Evolutionary conservation across 2,797 vertebrate genomes (phyloP).

Genomic region (Muscicapa comitata): DNA sequence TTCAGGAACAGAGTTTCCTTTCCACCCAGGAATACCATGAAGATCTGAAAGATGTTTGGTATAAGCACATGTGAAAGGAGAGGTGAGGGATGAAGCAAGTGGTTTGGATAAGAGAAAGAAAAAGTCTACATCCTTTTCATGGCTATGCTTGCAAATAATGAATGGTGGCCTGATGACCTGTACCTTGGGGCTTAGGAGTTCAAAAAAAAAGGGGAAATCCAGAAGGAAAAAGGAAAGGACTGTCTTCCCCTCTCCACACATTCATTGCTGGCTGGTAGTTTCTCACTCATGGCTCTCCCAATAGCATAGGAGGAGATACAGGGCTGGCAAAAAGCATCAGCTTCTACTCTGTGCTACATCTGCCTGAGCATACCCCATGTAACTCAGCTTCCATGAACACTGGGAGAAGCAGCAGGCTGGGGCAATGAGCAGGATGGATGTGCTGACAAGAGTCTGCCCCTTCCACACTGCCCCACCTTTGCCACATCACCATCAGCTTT

Average conservation of each 20-base stretch:
- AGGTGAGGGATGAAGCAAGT: not conserved
- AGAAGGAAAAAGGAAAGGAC: not conserved
- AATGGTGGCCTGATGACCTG: not conserved
- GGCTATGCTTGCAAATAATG: not conserved
- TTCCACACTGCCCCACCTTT: not conserved
- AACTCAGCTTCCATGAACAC: not conserved
- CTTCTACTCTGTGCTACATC: not conserved
- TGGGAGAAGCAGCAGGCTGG: not conserved
- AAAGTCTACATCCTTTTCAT: not conserved
- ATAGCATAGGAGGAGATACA: not conserved
- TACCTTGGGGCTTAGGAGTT: not conserved
- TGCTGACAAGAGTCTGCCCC: not conserved
- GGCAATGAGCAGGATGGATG: not conserved
- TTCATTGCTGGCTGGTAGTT: not conserved
- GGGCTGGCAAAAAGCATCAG: not conserved
- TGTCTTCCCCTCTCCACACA: not conserved
- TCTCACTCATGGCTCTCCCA: not conserved
- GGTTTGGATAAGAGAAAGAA: not conserved
- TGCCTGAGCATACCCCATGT: accelerated
- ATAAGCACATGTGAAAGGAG: not conserved
- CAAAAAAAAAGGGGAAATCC: not conserved
- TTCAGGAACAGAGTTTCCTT: not conserved
- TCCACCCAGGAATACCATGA: not conserved
- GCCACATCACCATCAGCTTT: not conserved
- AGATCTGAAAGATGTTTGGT: not conserved